Evolutionary conservation across 2,797 vertebrate species (phyloP), one percentile per base, ranked within the genome.

Genomic region (Lepidocolaptes lacrymiger): DNA sequence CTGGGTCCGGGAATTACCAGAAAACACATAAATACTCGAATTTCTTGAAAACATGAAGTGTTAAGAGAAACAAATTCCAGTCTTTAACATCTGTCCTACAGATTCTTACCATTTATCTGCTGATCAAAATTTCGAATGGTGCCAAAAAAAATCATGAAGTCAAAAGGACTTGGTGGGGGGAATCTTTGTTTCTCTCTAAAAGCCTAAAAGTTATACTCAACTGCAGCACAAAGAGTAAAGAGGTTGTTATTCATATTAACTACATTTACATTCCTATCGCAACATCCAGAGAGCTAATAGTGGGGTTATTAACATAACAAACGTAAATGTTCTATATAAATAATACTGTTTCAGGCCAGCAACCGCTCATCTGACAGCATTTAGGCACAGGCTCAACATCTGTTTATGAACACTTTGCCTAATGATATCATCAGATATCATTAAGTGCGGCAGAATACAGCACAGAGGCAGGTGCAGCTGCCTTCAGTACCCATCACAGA

Each of bases 401-500:
- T 99, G 99, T 99, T 99, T 99, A 99, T 99, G 99, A 99, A 99
- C 99, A 99, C 99, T 99, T 99, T 99, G 98, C 98, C 99, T 99
- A 99, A 99, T 99, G 99, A 99, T 99, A 99, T 99, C 99, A 99
- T 99, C 99, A 99, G 99, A 99, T 99, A 99, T 99, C 99, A 99
- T 99, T 99, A 99, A 99, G 98, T 99, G 99, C 98, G 99, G 99
- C 99, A 99, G 98, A 98, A 98, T 98, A 98, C 98, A 98, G 98
- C 98, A 97, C 98, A 98, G 98, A 98, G 99, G 99, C 99, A 99
- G 99, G 99, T 99, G 99, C 99, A 99, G 99, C 99, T 99, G 99
- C 98, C 98, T 98, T 98, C 98, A 98, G 97, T 98, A 98, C 98
- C 98, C 98, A 98, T 98, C 98, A 98, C 97, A 97, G 98, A 98